A percentile compares a stretch with the other conserved stretches of the same genome.
phyloP scores from a whole-genome alignment of 2,113 vertebrate species.

The Rafetus swinhoei region DNA sequence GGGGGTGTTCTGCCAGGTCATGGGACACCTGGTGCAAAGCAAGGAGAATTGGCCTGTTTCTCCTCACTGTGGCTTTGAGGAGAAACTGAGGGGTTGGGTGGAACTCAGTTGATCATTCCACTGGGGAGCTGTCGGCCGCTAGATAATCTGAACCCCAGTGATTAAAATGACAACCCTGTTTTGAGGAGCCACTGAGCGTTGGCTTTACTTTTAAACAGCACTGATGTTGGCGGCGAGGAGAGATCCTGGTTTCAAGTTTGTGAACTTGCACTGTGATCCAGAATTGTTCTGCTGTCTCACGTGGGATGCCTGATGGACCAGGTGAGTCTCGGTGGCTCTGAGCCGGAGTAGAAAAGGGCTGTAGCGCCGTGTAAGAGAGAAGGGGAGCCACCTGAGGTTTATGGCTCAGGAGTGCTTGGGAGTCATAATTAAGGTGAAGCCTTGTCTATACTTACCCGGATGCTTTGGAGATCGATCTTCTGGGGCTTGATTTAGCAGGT shows the following conservation, averaged over 20 bases:
- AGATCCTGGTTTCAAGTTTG: neutral
- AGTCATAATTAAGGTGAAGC: neutral
- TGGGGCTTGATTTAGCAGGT: too few relatives aligned
- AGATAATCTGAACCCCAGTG: neutral
- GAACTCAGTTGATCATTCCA: neutral
- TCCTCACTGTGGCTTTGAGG: neutral
- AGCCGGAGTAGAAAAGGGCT: accelerated
- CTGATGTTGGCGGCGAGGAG: neutral
- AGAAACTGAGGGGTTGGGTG: slow-evolving; percentile 26
- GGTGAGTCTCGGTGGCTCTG: neutral
- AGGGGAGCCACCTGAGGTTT: neutral
- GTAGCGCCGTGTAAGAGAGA: neutral
- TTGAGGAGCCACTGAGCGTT: neutral
- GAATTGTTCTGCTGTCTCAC: neutral
- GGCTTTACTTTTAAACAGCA: neutral
- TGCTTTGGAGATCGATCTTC: too few relatives aligned
- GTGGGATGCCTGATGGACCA: neutral
- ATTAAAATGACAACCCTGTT: neutral
- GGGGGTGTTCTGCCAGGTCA: neutral
- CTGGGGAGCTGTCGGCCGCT: neutral
- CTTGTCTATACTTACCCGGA: too few relatives aligned
- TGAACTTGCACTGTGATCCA: slow-evolving; percentile 3
- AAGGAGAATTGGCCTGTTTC: neutral
- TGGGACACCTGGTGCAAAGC: accelerated
- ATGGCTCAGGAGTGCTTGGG: neutral